These are phyloP conservation scores for Tolypeutes matacus DNA, from an alignment of 2,797 vertebrate genomes.

Conservation along the genomic window DNA sequence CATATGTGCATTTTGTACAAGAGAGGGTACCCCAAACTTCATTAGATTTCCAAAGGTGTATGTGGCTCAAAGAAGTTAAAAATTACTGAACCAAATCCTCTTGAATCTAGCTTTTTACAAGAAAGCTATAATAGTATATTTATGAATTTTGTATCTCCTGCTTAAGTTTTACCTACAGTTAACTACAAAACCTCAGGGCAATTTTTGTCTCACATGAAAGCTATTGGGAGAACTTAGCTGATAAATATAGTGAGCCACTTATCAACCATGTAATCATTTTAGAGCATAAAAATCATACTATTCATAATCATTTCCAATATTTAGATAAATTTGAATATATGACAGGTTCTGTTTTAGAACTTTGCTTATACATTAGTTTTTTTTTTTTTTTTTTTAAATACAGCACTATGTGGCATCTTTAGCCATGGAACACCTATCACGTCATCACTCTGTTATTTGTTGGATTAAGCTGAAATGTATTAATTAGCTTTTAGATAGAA, in stretches of 20 bases:
- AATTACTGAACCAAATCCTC: background rate
- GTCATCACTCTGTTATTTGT: background rate
- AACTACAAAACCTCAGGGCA: background rate
- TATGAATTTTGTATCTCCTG: background rate
- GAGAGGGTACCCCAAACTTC: background rate
- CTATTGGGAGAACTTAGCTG: background rate
- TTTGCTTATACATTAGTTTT: background rate
- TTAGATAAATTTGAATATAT: background rate
- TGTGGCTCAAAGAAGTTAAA: background rate
- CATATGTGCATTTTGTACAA: background rate
- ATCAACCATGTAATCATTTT: background rate
- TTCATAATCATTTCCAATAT: background rate
- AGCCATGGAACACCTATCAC: background rate
- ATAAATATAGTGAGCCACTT: background rate
- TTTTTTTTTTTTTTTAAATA: background rate
- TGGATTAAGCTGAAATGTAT: background rate
- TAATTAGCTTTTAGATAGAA: background rate
- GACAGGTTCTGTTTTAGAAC: background rate
- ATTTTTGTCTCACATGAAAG: background rate
- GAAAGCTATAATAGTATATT: background rate
- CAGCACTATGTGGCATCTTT: background rate
- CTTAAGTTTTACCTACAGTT: background rate
- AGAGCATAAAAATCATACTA: background rate
- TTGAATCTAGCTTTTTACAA: slow-evolving; percentile 15
- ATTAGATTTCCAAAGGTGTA: background rate